Base-by-base conservation (phyloP, 2,797 vertebrate species). In the Geotrypetes seraphini region DNA sequence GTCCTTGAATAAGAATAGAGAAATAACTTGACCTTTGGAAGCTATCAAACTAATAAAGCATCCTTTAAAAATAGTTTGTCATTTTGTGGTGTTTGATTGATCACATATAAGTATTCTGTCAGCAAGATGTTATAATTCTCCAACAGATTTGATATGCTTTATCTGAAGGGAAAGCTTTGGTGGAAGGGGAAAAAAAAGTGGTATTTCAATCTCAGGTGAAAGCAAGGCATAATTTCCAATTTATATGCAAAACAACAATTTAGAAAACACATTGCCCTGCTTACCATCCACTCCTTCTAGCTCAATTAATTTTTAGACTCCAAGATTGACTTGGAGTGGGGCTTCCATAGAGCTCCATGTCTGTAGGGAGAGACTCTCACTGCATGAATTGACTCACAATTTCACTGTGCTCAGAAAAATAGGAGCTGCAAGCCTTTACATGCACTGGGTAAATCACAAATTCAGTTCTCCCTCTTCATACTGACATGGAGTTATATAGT, bases 11-110 rank as follows among this genome's bases (percentile, higher is more conserved):
- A 43, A 32, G 55, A 53, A 16, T 28, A 40, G 2, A 10, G 7
- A 47, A 63, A 53, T 24, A 47, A 34, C 21, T 31, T 36, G 51
- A 43, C 27, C 41, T 60, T 58, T 64, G 36, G 45, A 58, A 60
- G 40, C 3, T 17, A 30, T 25, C 16, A 35, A 12, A 45, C 11
- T 57, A 62, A 47, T 10, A 53, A 61, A 50, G 3, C 15, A 10
- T 14, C 19, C 9, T 55, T 39, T 39, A 36, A 43, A 52, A 50
- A 41, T 40, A 46, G 34, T 48, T 40, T 43, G 27, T 45, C 25
- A 39, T 48, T 34, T 34, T 36, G 23, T 19, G 47, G 35, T 40
- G 3, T 55, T 47, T 60, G 39, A 53, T 29, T 53, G 54, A 50
- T 63, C 24, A 30, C 24, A 50, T 47, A 4, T 48, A 39, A 45